Evolutionary conservation across 2,113 vertebrate species (phyloP).

Genomic region (Circaetus gallicus): DNA sequence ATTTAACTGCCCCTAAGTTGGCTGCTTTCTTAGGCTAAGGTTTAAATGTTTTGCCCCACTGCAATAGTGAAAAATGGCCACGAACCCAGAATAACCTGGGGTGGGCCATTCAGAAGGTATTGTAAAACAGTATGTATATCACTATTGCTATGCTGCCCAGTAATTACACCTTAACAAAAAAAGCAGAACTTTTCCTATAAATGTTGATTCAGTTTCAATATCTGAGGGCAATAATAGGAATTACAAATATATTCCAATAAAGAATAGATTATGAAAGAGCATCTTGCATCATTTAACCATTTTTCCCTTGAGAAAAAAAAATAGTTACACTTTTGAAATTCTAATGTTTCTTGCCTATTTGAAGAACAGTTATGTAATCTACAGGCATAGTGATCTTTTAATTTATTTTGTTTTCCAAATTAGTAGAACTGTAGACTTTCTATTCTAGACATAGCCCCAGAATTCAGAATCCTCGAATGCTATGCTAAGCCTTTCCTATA

Average conservation of each 20-base stretch:
- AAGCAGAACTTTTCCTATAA: neutral
- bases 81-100: neutral
- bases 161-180: neutral
- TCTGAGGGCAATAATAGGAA: neutral
- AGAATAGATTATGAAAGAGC: neutral
- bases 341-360: neutral
- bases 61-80: neutral
- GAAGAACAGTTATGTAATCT: neutral
- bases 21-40: neutral
- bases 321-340: neutral
- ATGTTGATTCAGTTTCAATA: neutral
- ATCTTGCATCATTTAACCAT: neutral
- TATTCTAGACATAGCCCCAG: neutral
- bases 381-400: neutral
- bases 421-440: neutral
- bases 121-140: neutral
- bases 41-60: neutral
- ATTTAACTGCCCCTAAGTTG: neutral
- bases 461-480: neutral
- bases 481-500: neutral
- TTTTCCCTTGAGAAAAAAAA: neutral
- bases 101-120: neutral
- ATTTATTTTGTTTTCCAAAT: neutral
- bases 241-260: neutral
- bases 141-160: neutral